Evolutionary conservation across 2,113 vertebrate species (phyloP).

Genomic region (Ctenodactylus gundi): DNA sequence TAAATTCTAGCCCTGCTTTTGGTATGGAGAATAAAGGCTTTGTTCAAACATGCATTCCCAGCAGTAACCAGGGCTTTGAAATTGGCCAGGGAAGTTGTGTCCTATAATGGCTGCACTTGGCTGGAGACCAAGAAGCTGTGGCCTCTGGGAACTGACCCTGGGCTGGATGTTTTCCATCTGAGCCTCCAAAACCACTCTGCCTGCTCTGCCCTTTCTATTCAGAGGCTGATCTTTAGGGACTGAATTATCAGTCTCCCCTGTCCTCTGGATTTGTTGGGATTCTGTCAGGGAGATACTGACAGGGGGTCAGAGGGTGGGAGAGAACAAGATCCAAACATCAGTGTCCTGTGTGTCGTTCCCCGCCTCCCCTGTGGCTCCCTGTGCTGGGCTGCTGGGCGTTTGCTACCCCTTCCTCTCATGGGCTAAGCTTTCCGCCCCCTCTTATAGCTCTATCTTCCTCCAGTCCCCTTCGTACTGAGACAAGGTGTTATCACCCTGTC

Average conservation of each 20-base stretch:
- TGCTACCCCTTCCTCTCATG: fast-evolving
- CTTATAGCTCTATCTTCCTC: not conserved
- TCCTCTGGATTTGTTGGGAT: not conserved
- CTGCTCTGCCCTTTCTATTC: not conserved
- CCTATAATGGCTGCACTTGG: slow-evolving; percentile 57
- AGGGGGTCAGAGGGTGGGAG: not conserved
- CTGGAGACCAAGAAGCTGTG: slow-evolving; percentile 45
- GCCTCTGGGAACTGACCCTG: slow-evolving; percentile 54
- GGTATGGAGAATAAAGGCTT: slow-evolving; percentile 71
- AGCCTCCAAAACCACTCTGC: not conserved
- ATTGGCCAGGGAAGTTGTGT: slow-evolving; percentile 56
- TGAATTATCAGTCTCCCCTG: not conserved
- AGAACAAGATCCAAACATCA: not conserved
- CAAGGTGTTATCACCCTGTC: not conserved
- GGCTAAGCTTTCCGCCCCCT: not conserved
- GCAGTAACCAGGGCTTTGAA: slow-evolving; percentile 66
- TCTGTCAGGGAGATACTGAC: not conserved
- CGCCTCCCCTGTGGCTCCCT: not conserved
- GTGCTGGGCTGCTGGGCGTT: not conserved
- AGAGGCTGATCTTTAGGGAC: not conserved
- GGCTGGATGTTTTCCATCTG: not conserved
- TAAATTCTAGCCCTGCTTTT: slow-evolving; percentile 64
- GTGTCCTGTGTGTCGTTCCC: too few species aligned
- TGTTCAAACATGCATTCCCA: slow-evolving; percentile 74
- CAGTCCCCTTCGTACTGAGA: not conserved